Evolutionary conservation across 2,888 invertebrate genomes (phyloP), one percentile per base, ranked within the genome.

Genomic region (Torymus aiolomorphi): DNA sequence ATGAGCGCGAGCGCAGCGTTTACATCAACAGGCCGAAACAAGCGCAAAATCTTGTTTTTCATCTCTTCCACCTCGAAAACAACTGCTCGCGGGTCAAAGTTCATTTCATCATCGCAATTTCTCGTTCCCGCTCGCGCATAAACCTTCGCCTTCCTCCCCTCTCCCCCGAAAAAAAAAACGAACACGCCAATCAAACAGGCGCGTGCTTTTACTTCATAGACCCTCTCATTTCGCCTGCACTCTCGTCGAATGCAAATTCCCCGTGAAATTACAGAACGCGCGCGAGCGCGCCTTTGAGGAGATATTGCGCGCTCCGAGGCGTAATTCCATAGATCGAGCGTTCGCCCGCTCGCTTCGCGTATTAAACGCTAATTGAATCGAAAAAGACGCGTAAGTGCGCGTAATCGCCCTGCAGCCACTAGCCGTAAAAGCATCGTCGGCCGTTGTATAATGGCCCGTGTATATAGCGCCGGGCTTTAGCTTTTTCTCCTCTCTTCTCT

Each of bases 361-460:
- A 63, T 73, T 56, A 73, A 73, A 63, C 42, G 63, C 73, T 73
- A 63, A 73, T 73, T 73, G 73, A 73, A 73, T 63, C 56, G 63
- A 73, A 73, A 73, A 73, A 63, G 24, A 24, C 51, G 52, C 61
- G 61, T 18, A 61, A 49, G 62, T 52, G 62, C 20, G 52, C 51
- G 72, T 52, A 62, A 62, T 72, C 49, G 52, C 51, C 8, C 52
- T 20, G 13, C 13, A 31, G 31, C n/a, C 69, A 4, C 49, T 4
- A 20, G 59, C 49, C 20, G 42, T 31, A 31, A 31, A 31, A 31
- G 31, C 31, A 31, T 31, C 31, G 31, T 31, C 31, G 31, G 4
- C 31, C 31, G 31, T 31, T 31, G 8, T 31, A 8, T 31, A 31
- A 31, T 31, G 31, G 31, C 31, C 31, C 31, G 5, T 31, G 31